These are phyloP conservation scores for Heliornis fulica DNA, from an alignment of 2,113 vertebrate genomes.

Conservation along the genomic window DNA sequence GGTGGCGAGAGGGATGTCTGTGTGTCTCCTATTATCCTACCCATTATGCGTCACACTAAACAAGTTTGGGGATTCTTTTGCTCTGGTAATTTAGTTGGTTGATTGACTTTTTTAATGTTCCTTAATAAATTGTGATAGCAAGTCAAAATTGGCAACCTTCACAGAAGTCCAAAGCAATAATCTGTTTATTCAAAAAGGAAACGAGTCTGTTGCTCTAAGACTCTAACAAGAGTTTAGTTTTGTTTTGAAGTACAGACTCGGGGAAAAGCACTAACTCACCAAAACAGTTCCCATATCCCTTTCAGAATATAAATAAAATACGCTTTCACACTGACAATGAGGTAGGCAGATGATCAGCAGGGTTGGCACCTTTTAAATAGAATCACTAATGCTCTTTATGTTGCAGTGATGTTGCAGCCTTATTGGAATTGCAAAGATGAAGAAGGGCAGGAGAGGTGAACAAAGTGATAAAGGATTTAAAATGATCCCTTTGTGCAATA, in stretches of 20 bases:
- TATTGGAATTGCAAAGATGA: constrained; percentile 52
- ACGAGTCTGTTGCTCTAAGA: background rate
- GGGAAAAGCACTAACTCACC: background rate
- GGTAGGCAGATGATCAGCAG: background rate
- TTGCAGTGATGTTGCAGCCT: background rate
- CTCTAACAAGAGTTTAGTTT: background rate
- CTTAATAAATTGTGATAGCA: background rate
- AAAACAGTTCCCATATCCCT: background rate
- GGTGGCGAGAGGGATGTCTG: rapidly evolving
- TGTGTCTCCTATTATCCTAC: background rate
- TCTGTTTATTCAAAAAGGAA: background rate
- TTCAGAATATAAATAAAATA: constrained; percentile 1
- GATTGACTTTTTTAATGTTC: background rate
- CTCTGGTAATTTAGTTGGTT: background rate
- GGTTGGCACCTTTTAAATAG: constrained; percentile 34
- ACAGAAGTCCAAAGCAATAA: background rate
- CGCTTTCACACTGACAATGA: background rate
- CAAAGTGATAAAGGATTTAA: constrained; percentile 21
- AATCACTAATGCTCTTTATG: constrained; percentile 36
- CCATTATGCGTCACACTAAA: background rate
- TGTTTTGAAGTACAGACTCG: background rate
- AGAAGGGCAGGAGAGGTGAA: constrained; percentile 14
- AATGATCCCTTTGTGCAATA: constrained; percentile 28
- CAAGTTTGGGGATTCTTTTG: background rate
- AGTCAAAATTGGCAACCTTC: background rate